phyloP scores from a whole-genome alignment of 1,140 invertebrate genomes.

The Formica exsecta region DNA sequence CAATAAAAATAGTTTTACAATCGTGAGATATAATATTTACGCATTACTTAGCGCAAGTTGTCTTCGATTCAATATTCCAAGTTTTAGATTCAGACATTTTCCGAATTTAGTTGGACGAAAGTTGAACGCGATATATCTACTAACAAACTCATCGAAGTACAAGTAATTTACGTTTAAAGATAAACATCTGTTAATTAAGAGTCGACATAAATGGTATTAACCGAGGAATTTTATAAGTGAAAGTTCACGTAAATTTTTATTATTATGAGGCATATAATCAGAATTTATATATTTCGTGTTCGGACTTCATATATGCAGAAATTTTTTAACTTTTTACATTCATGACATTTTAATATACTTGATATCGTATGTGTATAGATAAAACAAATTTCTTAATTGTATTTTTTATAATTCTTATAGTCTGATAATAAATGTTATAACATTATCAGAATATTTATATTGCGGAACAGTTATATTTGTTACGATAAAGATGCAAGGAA shows the following conservation, averaged over 20 bases:
- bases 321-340: background rate
- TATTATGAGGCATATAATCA: background rate
- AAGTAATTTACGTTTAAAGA: constrained; percentile 15
- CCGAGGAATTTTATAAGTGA: background rate
- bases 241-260: background rate
- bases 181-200: constrained; percentile 30
- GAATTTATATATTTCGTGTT: background rate
- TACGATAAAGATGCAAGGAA: background rate
- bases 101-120: constrained; percentile 17
- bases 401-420: background rate
- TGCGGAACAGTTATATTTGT: constrained; percentile 25
- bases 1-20: constrained; percentile 21
- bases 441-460: constrained; percentile 21
- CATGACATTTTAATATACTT: background rate
- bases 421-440: no score
- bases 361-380: background rate
- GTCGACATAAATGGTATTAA: constrained; percentile 25
- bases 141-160: constrained; percentile 9
- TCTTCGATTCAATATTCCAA: constrained; percentile 1
- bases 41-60: constrained; percentile 18
- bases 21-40: constrained; percentile 5
- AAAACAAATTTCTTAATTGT: background rate
- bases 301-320: background rate
- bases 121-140: constrained; percentile 18
- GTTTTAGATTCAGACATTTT: constrained; percentile 3